These are phyloP conservation scores for Mythimna albipuncta DNA, from an alignment of 2,888 invertebrate genomes.

Conservation along the genomic window DNA sequence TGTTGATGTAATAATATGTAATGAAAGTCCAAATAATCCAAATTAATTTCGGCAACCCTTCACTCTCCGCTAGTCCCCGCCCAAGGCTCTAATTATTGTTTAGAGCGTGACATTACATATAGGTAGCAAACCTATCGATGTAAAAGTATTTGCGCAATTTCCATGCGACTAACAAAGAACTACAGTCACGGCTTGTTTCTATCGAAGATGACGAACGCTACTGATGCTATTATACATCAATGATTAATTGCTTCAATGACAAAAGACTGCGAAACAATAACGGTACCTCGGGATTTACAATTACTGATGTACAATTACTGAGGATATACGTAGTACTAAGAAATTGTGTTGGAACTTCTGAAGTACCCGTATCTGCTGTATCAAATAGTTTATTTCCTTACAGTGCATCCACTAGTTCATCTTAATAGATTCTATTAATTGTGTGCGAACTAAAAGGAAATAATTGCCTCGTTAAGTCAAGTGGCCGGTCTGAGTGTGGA, in stretches of 20 bases:
- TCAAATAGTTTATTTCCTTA: slow-evolving; percentile 32
- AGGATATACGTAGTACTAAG: slow-evolving; percentile 22
- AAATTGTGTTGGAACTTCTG: slow-evolving; percentile 17
- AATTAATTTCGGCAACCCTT: slow-evolving; percentile 34
- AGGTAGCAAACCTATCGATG: slow-evolving; percentile 53
- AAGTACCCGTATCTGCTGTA: background rate
- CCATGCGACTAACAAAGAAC: slow-evolving; percentile 60
- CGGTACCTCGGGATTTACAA: slow-evolving; percentile 54
- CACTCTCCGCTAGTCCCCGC: slow-evolving; percentile 17
- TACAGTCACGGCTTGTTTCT: slow-evolving; percentile 58
- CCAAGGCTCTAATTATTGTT: slow-evolving; percentile 61
- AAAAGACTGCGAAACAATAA: slow-evolving; percentile 65
- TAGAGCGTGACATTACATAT: slow-evolving; percentile 69
- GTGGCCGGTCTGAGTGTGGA: background rate
- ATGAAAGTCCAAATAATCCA: no score
- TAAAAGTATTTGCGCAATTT: slow-evolving; percentile 67
- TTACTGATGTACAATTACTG: slow-evolving; percentile 43
- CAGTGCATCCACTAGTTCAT: background rate
- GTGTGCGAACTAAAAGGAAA: background rate
- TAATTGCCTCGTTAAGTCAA: slow-evolving; percentile 5
- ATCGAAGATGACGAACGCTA: slow-evolving; percentile 59
- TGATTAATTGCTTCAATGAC: slow-evolving; percentile 62
- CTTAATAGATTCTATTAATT: slow-evolving; percentile 22
- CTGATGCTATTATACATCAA: slow-evolving; percentile 38
- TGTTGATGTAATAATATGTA: background rate